phyloP scores from a whole-genome alignment of 2,113 vertebrate genomes.

The Macrotus californicus region DNA sequence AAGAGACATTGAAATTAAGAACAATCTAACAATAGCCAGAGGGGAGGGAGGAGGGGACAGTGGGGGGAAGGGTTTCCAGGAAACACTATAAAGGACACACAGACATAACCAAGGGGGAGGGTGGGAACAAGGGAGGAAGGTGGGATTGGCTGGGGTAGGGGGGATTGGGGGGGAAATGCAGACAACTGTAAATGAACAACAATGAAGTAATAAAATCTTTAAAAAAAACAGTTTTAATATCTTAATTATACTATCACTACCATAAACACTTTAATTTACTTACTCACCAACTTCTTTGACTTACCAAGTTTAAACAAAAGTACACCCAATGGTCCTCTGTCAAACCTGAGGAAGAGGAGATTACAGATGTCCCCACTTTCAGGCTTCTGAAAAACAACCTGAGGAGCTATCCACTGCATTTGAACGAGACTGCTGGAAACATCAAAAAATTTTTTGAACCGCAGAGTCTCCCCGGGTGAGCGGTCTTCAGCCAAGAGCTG shows the following conservation, averaged over 20 bases:
- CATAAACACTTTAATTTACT: neutral
- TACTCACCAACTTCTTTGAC: slow-evolving; percentile 64
- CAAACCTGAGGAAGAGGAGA: slow-evolving; percentile 86
- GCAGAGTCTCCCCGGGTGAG: slow-evolving; percentile 81
- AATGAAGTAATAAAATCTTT: too few species aligned
- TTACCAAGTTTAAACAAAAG: slow-evolving; percentile 90
- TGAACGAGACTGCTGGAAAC: slow-evolving; percentile 84
- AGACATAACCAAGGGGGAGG: too few species aligned
- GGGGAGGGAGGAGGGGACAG: too few species aligned
- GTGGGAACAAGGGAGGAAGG: too few species aligned
- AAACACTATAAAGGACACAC: too few species aligned
- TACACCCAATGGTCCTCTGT: slow-evolving; percentile 88
- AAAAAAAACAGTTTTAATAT: neutral
- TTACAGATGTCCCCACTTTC: slow-evolving; percentile 74
- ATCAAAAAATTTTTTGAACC: slow-evolving; percentile 83
- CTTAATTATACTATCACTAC: slow-evolving; percentile 7
- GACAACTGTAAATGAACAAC: too few species aligned
- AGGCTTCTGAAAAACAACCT: slow-evolving; percentile 54
- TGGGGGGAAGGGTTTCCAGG: too few species aligned
- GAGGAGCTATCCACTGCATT: slow-evolving; percentile 85
- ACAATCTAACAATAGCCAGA: too few species aligned
- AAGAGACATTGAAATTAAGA: too few species aligned
- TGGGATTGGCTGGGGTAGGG: too few species aligned
- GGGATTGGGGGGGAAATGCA: too few species aligned
- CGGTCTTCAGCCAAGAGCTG: slow-evolving; percentile 88